A percentile compares a stretch with the other conserved stretches of the same genome.
Conservation (phyloP, 2,113 vertebrate genomes). For the Nymphicus hollandicus region DNA sequence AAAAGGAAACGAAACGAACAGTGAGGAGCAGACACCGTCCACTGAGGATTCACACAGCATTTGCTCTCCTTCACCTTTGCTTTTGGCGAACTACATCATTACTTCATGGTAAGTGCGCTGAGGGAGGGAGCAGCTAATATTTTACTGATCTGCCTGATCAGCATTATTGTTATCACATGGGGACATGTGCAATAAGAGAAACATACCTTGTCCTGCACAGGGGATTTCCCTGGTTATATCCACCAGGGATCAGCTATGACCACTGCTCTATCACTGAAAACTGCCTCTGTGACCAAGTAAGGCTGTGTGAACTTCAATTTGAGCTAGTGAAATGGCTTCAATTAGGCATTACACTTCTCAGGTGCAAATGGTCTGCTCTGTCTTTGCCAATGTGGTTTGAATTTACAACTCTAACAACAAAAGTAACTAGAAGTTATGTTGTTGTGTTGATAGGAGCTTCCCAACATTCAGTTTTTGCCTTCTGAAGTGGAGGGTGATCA, state of each 20-base stretch:
- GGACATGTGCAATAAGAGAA: not conserved
- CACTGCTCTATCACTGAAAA: not conserved
- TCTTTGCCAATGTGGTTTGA: not conserved
- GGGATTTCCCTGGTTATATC: not conserved
- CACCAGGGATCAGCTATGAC: not conserved
- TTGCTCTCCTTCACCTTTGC: not conserved
- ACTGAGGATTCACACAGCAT: not conserved
- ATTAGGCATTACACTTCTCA: not conserved
- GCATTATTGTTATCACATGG: not conserved
- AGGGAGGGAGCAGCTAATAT: not conserved
- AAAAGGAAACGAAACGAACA: not conserved
- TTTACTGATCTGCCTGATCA: not conserved
- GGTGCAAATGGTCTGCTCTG: not conserved
- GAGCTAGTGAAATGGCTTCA: not conserved
- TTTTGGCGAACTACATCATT: not conserved
- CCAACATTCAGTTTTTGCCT: not conserved
- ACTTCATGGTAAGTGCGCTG: not conserved
- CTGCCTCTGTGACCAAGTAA: not conserved
- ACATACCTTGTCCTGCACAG: not conserved
- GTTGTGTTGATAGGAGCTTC: not conserved
- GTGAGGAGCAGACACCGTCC: not conserved
- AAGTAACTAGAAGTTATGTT: not conserved
- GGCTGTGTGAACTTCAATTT: not conserved
- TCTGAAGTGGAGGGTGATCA: not conserved
- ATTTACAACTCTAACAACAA: not conserved